phyloP scores from a whole-genome alignment of 1,140 invertebrate species.

The Drosophila tropicalis region DNA sequence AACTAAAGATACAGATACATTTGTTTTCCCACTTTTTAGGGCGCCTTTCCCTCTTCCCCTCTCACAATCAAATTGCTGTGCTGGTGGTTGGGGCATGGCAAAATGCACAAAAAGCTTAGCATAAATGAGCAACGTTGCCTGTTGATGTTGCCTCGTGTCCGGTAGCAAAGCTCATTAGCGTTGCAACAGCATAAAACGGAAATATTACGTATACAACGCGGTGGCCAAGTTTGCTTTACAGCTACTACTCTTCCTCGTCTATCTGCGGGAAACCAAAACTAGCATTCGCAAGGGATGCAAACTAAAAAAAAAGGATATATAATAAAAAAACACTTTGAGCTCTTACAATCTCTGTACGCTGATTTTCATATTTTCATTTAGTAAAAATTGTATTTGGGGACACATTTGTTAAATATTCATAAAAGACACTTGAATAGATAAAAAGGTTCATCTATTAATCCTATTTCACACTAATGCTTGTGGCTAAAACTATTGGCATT shows the following conservation, averaged over 20 bases:
- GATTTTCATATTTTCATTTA: neutral
- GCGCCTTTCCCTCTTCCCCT: conserved; percentile 14
- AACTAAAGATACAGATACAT: conserved; percentile 50
- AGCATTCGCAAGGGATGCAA: neutral
- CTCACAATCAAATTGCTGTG: neutral
- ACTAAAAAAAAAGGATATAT: neutral
- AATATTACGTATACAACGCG: conserved; percentile 14
- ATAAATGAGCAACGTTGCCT: conserved; percentile 67
- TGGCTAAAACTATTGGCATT: too few species aligned
- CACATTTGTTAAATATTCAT: too few species aligned
- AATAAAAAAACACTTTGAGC: neutral
- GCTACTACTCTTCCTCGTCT: neutral
- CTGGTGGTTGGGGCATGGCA: conserved; percentile 35
- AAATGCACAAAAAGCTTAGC: conserved; percentile 73
- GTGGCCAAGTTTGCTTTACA: conserved; percentile 8
- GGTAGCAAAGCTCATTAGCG: conserved; percentile 79
- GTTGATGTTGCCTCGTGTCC: conserved; percentile 50
- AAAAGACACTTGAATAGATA: too few species aligned
- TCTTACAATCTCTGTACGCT: neutral
- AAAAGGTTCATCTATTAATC: too few species aligned
- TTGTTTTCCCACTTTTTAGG: conserved; percentile 33
- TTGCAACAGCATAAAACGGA: conserved; percentile 22
- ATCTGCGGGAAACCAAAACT: neutral
- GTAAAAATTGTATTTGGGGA: too few species aligned
- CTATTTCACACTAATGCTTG: too few species aligned